phyloP scores from a whole-genome alignment of 2,888 invertebrate species.

The Galerucella pusilla region DNA sequence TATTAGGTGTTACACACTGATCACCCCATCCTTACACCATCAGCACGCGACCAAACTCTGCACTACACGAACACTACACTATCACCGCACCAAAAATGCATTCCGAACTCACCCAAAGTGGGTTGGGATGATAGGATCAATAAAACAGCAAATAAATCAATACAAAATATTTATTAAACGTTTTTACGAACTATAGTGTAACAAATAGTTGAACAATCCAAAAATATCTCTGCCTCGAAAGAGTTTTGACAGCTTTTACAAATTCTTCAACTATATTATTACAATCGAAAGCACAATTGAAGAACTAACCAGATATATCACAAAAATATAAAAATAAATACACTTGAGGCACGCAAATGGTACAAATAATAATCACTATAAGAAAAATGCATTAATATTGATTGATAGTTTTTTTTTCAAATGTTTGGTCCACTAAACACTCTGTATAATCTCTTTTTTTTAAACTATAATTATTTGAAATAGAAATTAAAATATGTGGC shows the following conservation, averaged over 20 bases:
- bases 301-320: slow-evolving; percentile 20
- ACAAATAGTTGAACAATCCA: background rate
- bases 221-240: background rate
- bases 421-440: no score
- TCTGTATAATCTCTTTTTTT: no score
- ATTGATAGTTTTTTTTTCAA: no score
- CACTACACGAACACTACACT: no score
- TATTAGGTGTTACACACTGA: no score
- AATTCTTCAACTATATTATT: background rate
- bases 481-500: no score
- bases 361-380: background rate
- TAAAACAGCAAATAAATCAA: background rate
- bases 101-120: no score
- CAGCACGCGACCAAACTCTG: no score
- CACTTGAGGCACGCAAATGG: slow-evolving; percentile 16
- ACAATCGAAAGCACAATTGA: slow-evolving; percentile 1
- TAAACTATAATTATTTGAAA: no score
- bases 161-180: background rate
- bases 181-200: background rate
- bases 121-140: background rate
- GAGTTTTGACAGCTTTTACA: background rate
- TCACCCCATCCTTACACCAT: no score
- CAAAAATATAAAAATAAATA: slow-evolving; percentile 20
- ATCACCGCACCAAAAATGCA: no score
- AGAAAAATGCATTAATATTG: background rate